Percentiles rank a stretch among this genome's conserved stretches.
Conservation (phyloP, 2,113 vertebrate species). For the Triplophysa siluroides region DNA sequence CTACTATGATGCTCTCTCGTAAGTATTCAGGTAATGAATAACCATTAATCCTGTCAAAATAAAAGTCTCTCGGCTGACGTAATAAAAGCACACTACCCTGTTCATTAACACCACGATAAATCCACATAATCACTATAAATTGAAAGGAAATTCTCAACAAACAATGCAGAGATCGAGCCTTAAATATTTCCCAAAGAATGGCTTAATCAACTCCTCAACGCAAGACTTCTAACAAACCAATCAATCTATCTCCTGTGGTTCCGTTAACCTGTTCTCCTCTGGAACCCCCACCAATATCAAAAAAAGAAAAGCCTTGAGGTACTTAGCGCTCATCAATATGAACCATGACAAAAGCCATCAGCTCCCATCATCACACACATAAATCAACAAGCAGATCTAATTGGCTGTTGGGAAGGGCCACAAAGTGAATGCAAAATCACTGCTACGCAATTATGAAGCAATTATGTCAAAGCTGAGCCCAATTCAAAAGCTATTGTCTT, state of each 20-base stretch:
- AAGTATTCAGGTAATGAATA: background rate
- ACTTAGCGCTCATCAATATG: slow-evolving; percentile 48
- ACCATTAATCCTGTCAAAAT: background rate
- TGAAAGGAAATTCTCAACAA: background rate
- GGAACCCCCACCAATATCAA: slow-evolving; percentile 33
- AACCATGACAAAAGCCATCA: slow-evolving; percentile 57
- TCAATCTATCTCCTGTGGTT: slow-evolving; percentile 34
- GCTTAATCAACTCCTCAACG: background rate
- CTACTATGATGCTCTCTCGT: background rate
- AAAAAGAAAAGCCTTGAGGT: slow-evolving; percentile 21
- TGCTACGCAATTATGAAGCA: slow-evolving; percentile 60
- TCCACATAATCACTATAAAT: background rate
- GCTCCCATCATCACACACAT: slow-evolving; percentile 55
- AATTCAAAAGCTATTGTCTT: slow-evolving; percentile 55
- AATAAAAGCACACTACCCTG: background rate
- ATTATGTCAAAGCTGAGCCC: slow-evolving; percentile 53
- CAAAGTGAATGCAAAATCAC: slow-evolving; percentile 53
- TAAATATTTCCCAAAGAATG: background rate
- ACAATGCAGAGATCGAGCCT: background rate
- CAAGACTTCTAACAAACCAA: background rate
- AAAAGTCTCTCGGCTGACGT: background rate
- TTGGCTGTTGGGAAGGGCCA: slow-evolving; percentile 46
- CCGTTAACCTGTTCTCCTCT: slow-evolving; percentile 46
- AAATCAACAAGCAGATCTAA: slow-evolving; percentile 52
- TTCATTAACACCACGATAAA: background rate